Evolutionary conservation across 2,888 invertebrate genomes (phyloP).

Genomic region (Amphipoea oculea): DNA sequence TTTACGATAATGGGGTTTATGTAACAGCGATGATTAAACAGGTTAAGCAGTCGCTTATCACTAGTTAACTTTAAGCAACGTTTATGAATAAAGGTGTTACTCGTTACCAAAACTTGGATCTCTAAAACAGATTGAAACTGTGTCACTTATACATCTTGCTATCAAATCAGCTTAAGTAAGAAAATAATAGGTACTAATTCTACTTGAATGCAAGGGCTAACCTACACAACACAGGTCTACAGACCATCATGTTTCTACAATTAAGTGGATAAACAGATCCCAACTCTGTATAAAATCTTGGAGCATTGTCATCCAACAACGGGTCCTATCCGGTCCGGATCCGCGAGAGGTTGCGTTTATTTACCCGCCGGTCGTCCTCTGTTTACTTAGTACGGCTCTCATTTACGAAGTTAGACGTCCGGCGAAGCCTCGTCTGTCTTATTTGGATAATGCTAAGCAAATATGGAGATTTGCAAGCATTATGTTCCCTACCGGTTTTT

Average conservation of each 20-base stretch:
- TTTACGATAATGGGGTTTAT: background rate
- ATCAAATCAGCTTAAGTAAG: background rate
- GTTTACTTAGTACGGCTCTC: slow-evolving; percentile 84
- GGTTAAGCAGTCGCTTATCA: too few species aligned
- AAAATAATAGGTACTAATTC: background rate
- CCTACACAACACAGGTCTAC: background rate
- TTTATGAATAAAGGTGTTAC: background rate
- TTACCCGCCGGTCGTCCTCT: slow-evolving; percentile 75
- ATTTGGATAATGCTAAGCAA: slow-evolving; percentile 87
- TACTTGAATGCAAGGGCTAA: background rate
- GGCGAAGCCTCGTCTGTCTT: slow-evolving; percentile 79
- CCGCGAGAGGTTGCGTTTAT: slow-evolving; percentile 72
- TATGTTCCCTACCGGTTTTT: slow-evolving; percentile 64
- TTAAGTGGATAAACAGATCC: slow-evolving; percentile 51
- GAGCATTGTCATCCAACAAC: slow-evolving; percentile 52
- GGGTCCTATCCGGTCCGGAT: slow-evolving; percentile 60
- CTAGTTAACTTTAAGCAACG: too few species aligned
- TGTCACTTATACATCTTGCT: background rate
- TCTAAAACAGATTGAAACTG: background rate
- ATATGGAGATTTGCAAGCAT: slow-evolving; percentile 75
- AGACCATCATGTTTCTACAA: slow-evolving; percentile 31
- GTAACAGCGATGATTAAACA: too few species aligned
- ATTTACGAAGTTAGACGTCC: slow-evolving; percentile 86
- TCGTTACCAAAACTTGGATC: background rate
- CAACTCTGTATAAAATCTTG: slow-evolving; percentile 53